Conservation (phyloP, 1,140 invertebrate genomes). For the Steinernema feltiae region DNA sequence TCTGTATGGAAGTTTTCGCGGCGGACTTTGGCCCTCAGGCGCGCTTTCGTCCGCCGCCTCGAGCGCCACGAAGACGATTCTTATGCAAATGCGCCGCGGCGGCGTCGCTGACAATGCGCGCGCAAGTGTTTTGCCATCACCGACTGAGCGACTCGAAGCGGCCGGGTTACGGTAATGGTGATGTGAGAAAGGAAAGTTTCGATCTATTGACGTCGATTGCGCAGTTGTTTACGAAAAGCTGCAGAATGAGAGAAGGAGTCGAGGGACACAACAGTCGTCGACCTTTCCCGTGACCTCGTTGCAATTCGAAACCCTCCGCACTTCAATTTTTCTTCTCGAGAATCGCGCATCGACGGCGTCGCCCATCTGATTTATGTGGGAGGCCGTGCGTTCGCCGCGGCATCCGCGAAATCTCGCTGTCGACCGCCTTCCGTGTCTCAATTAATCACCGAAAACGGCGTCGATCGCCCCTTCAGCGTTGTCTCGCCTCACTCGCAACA, state of each 20-base stretch:
- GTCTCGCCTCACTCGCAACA: neutral
- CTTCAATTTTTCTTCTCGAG: neutral
- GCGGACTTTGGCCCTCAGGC: neutral
- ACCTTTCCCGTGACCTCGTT: neutral
- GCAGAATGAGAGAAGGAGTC: neutral
- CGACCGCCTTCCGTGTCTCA: neutral
- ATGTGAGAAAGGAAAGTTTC: too few relatives aligned
- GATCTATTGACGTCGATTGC: too few relatives aligned
- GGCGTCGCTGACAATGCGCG: too few relatives aligned
- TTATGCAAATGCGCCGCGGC: neutral
- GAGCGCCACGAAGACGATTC: too few relatives aligned
- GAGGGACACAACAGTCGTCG: too few relatives aligned
- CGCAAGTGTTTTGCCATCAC: too few relatives aligned
- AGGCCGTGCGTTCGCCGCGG: neutral
- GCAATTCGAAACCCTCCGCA: too few relatives aligned
- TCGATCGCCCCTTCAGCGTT: neutral
- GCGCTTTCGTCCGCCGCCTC: neutral
- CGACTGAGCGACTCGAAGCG: too few relatives aligned
- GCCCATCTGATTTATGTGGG: constrained; percentile 1
- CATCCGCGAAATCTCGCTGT: neutral
- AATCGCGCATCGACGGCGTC: neutral
- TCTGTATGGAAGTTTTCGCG: too few relatives aligned
- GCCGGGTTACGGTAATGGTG: too few relatives aligned
- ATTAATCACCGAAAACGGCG: neutral
- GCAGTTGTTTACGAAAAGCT: neutral